Percentiles rank a stretch among this genome's conserved stretches.
Conservation (phyloP, 1,140 invertebrate genomes). For the Megalonaias nervosa region DNA sequence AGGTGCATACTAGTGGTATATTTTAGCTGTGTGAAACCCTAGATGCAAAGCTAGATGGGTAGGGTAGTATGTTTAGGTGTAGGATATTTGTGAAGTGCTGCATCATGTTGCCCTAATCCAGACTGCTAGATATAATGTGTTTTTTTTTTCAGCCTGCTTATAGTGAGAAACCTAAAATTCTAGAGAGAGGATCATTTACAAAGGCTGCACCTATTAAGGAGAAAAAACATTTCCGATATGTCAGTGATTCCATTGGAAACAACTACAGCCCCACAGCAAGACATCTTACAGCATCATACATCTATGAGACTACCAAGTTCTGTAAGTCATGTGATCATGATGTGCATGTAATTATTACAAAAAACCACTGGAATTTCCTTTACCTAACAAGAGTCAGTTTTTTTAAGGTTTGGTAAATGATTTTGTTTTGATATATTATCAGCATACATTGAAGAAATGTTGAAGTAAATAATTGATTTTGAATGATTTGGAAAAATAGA, state of each 20-base stretch:
- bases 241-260: constrained; percentile 78
- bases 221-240: constrained; percentile 72
- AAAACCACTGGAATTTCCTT: no score
- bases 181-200: constrained; percentile 68
- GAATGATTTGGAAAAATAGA: no score
- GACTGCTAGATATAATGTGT: no score
- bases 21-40: background rate
- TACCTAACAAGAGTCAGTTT: no score
- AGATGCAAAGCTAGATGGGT: background rate
- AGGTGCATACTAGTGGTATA: background rate
- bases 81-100: background rate
- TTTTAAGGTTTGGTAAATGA: no score
- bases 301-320: constrained; percentile 69
- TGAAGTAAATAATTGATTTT: no score
- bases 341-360: no score
- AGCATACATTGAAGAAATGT: no score
- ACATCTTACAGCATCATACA: constrained; percentile 72
- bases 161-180: constrained; percentile 64
- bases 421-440: no score
- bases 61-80: background rate
- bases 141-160: constrained; percentile 61
- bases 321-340: constrained; percentile 38
- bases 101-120: no score
- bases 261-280: constrained; percentile 75
- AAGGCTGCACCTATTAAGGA: constrained; percentile 69